Conservation (phyloP, 2,888 invertebrate genomes). For the Tricholauxania praeusta region DNA sequence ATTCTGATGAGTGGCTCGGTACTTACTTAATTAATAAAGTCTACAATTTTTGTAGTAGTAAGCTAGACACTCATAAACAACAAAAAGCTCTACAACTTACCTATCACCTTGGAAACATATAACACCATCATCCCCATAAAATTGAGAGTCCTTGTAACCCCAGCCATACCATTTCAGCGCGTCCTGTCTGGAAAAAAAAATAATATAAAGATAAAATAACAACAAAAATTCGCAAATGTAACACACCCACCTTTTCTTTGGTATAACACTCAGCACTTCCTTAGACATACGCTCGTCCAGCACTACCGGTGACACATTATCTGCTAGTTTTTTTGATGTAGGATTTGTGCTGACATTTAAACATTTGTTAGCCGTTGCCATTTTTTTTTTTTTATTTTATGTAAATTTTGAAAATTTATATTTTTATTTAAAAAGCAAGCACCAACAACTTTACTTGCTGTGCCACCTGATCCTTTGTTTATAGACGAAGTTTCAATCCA, state of each 20-base stretch:
- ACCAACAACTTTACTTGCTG: too few species aligned
- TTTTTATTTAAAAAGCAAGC: background rate
- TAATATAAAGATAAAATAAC: conserved; percentile 15
- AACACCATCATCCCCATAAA: conserved; percentile 75
- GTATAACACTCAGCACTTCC: conserved; percentile 62
- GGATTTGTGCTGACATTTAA: background rate
- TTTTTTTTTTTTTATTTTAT: conserved; percentile 29
- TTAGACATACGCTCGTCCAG: conserved; percentile 60
- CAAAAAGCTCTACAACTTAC: conserved; percentile 69
- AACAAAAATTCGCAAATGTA: conserved; percentile 5
- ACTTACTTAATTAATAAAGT: too few species aligned
- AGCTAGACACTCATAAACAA: too few species aligned
- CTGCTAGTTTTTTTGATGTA: conserved; percentile 26
- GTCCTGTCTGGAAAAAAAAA: conserved; percentile 79
- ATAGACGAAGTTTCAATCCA: background rate
- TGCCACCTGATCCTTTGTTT: background rate
- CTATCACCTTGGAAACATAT: conserved; percentile 86
- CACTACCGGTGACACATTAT: conserved; percentile 42
- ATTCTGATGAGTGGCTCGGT: too few species aligned
- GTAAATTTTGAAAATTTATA: background rate
- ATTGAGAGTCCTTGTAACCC: conserved; percentile 98
- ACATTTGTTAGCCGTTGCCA: conserved; percentile 39
- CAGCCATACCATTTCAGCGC: conserved; percentile 98
- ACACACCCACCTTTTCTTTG: conserved; percentile 61
- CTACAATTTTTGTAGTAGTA: too few species aligned